phyloP scores from a whole-genome alignment of 1,140 invertebrate species.

The Lerema accius region DNA sequence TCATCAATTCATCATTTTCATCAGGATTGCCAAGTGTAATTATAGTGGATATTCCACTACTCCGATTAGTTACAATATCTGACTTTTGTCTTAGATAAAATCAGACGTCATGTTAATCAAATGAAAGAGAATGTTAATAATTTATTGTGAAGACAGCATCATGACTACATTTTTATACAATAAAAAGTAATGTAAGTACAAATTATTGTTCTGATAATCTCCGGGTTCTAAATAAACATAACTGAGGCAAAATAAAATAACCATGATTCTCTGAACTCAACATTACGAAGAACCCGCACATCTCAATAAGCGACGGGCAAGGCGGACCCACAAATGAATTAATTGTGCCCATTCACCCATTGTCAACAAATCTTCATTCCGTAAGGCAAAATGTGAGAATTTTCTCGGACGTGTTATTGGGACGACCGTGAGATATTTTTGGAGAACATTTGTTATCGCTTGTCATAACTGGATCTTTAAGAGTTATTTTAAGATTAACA shows the following conservation, averaged over 20 bases:
- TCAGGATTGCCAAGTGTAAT: constrained; percentile 14
- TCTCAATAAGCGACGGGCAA: constrained; percentile 3
- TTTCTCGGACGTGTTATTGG: constrained; percentile 13
- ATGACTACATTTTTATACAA: no score
- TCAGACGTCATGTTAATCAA: constrained; percentile 3
- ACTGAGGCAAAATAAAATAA: neutral
- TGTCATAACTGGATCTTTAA: neutral
- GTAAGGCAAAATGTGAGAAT: constrained; percentile 25
- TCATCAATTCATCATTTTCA: constrained; percentile 23
- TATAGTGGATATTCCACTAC: constrained; percentile 1
- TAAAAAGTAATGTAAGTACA: no score
- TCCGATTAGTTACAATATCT: neutral
- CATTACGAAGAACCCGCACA: constrained; percentile 1
- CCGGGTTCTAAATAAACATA: neutral
- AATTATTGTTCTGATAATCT: neutral
- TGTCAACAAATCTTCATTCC: constrained; percentile 29
- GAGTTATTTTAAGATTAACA: constrained; percentile 1
- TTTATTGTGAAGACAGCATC: no score
- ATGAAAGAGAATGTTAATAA: neutral
- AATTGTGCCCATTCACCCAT: constrained; percentile 25
- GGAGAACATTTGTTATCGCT: constrained; percentile 7
- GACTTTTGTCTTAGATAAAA: constrained; percentile 4
- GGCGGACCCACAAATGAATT: constrained; percentile 18
- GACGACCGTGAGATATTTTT: constrained; percentile 21
- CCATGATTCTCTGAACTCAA: constrained; percentile 1